Base-by-base conservation (phyloP, 2,888 invertebrate species). In the Octodonta nipae region DNA sequence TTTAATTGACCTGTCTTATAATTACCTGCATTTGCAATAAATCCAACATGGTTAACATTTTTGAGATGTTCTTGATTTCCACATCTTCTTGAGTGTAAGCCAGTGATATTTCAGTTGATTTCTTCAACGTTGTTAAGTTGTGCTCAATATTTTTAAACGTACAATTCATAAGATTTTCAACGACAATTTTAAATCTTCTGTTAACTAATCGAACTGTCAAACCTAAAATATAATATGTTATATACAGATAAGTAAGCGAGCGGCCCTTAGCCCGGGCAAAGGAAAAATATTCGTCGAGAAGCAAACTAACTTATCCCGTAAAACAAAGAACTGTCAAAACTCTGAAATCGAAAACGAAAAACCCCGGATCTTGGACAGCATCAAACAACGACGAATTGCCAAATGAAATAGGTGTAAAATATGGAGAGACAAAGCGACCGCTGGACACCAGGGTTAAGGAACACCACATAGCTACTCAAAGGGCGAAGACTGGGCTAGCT, bases 31-130 rank as follows among this genome's bases (percentile, higher is more conserved):
- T 45, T 36, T 43, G 42, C 7, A 56, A 15, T 17, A 56, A 45
- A 39, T 57, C 57, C 26, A 57, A 32, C 31, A 51, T 41, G 28
- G 50, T 52, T 13, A 58, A 36, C 35, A 56, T 30, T 34, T 52
- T 53, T 3, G 51, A 47, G 26, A 54, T 44, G 35, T 52, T 53
- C 30, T 48, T 52, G 7, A 52, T 46, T 37, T 57, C 56, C 46
- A 52, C 51, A 29, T 57, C 56, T 13, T 56, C 56, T 25, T 51
- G 40, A 5, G 50, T 50, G 13, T 43, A 46, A 16, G 47, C 40
- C 13, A 56, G 33, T 1, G 54, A 50, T 27, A 44, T 33, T 13
- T 46, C 41, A 1, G 52, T 51, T 10, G 39, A 42, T 15, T 39
- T 44, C 13, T 47, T 41, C 3, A 55, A 38, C 2, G 6, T 31